These are phyloP conservation scores for Orthonyx spaldingii DNA, from an alignment of 2,113 vertebrate species.

Conservation along the genomic window DNA sequence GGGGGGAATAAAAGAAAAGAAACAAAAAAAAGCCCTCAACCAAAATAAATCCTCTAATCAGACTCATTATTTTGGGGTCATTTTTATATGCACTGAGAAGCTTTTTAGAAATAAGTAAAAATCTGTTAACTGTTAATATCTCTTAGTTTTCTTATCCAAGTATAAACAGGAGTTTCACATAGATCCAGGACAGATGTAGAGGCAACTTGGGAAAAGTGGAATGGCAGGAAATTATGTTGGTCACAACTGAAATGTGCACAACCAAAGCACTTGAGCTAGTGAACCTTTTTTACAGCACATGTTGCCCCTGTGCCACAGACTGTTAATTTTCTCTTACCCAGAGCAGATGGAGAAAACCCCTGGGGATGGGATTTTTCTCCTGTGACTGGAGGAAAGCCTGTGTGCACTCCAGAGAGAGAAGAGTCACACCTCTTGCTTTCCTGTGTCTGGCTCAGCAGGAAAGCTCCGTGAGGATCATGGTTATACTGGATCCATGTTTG, in stretches of 20 bases:
- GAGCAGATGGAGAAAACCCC: constrained; percentile 22
- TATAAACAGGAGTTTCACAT: background rate
- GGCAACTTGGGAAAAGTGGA: background rate
- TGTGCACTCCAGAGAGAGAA: fast-evolving
- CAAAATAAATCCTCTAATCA: background rate
- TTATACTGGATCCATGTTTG: background rate
- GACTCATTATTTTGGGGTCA: background rate
- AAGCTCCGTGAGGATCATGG: background rate
- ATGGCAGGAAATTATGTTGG: constrained; percentile 10
- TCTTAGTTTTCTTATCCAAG: background rate
- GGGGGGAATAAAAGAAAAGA: background rate
- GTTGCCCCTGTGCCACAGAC: constrained; percentile 12
- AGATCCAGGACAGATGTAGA: constrained; percentile 13
- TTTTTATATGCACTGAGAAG: background rate
- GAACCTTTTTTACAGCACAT: constrained; percentile 14
- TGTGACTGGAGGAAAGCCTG: background rate
- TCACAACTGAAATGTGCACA: constrained; percentile 23
- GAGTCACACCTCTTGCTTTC: background rate
- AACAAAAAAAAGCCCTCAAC: background rate
- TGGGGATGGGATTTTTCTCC: constrained; percentile 1
- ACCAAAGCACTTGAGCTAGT: background rate
- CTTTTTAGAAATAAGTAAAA: background rate
- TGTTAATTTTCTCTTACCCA: background rate
- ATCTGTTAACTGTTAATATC: background rate
- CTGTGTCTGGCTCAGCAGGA: background rate